phyloP scores from a whole-genome alignment of 2,888 invertebrate genomes.

The Cistogaster globosa region DNA sequence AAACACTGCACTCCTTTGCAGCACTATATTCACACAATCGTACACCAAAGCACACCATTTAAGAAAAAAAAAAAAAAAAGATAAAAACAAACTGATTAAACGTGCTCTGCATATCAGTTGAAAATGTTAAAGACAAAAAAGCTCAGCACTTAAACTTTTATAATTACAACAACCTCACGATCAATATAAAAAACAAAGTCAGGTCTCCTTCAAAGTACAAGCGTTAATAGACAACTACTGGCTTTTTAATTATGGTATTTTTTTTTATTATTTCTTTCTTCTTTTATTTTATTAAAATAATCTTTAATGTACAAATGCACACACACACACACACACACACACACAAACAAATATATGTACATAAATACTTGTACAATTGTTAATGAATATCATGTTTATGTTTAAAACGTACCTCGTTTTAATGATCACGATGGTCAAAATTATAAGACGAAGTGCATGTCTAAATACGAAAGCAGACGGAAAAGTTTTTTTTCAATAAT shows the following conservation, averaged over 20 bases:
- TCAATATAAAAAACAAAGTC: constrained; percentile 16
- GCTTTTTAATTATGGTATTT: constrained; percentile 16
- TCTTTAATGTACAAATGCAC: too few species aligned
- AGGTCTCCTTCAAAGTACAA: constrained; percentile 40
- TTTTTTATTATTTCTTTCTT: not conserved
- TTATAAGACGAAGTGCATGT: too few species aligned
- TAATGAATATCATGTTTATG: not conserved
- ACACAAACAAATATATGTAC: too few species aligned
- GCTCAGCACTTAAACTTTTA: constrained; percentile 29
- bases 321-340: too few species aligned
- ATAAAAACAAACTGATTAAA: constrained; percentile 36
- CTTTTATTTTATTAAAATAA: too few species aligned
- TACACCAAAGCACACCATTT: constrained; percentile 13
- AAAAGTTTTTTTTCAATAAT: too few species aligned
- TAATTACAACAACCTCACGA: constrained; percentile 24
- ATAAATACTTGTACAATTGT: not conserved
- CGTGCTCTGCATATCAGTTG: constrained; percentile 57
- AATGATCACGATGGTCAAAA: too few species aligned
- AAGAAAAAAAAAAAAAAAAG: not conserved
- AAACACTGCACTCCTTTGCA: constrained; percentile 12
- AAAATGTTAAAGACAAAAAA: constrained; percentile 42
- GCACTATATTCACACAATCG: constrained; percentile 5
- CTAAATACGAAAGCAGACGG: not conserved
- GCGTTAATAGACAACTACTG: not conserved
- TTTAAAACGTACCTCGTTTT: too few species aligned